Evolutionary conservation across 1,140 invertebrate species (phyloP).

Genomic region (Drosophila athabasca): DNA sequence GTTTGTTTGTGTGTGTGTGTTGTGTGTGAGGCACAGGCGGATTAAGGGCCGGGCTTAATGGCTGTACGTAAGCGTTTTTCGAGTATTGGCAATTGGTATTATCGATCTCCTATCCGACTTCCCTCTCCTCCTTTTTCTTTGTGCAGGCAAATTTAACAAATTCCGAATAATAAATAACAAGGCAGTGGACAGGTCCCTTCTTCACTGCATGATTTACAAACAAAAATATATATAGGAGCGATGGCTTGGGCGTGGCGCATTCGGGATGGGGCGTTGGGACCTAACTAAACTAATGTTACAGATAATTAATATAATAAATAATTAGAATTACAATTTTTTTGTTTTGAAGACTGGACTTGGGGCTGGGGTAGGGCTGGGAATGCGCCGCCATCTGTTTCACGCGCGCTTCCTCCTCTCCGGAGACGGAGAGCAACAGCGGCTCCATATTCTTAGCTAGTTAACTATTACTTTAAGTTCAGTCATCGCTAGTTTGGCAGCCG

Average conservation of each 20-base stretch:
- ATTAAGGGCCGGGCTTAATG: no score
- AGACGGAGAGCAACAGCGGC: slow-evolving; percentile 1
- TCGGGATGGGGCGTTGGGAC: neutral
- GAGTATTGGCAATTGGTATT: slow-evolving; percentile 35
- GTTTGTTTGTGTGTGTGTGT: neutral
- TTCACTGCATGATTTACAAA: slow-evolving; percentile 1
- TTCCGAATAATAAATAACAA: slow-evolving; percentile 68
- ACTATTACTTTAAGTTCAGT: slow-evolving; percentile 74
- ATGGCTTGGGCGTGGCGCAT: neutral
- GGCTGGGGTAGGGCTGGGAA: neutral
- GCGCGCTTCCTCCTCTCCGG: slow-evolving; percentile 5
- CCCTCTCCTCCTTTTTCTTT: slow-evolving; percentile 6
- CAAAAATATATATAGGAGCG: neutral
- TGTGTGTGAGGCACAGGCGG: no score
- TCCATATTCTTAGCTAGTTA: slow-evolving; percentile 57
- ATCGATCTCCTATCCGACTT: slow-evolving; percentile 27
- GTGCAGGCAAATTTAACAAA: slow-evolving; percentile 54
- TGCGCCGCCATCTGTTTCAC: slow-evolving; percentile 5
- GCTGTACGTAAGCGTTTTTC: slow-evolving; percentile 10
- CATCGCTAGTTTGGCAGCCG: slow-evolving; percentile 55
- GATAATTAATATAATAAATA: slow-evolving; percentile 45
- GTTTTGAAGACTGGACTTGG: neutral
- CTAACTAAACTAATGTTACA: slow-evolving; percentile 14
- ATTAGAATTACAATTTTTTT: slow-evolving; percentile 4
- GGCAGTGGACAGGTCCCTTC: slow-evolving; percentile 31